Evolutionary conservation across 1,140 invertebrate species (phyloP), one percentile per base, ranked within the genome.

Genomic region (Mizuhopecten yessoensis): DNA sequence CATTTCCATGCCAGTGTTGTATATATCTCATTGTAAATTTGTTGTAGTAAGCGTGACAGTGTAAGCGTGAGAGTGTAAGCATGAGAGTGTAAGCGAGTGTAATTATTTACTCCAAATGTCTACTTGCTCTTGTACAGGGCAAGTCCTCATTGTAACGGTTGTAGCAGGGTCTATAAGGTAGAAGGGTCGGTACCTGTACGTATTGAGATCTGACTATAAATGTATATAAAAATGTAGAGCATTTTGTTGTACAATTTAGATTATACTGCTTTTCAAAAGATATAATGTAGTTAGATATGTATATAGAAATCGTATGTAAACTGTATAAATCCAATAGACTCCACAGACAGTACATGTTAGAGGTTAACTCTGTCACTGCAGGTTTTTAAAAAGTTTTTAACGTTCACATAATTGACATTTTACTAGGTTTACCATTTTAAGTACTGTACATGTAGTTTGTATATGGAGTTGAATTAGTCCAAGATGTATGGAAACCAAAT

Each of bases 131-230:
- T 75, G 23, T 29, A 75, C 15, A 29, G n/a, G 29, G 11, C 57
- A 75, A 75, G 57, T 75, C 57, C 57, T 75, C 57, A 75, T 75
- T 75, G 57, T n/a, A 75, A 75, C n/a, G 57, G 57, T 75, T 75
- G 57, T 75, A 75, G 57, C 57, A 75, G 57, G 57, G 57, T 75
- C 57, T 75, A n/a, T 17, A 49, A 17, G 57, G 57, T 75, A 75
- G 57, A 29, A 75, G 3, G 2, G 5, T 75, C 17, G n/a, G n/a
- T 75, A 75, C 42, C 42, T 45, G n/a, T 75, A 75, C 29, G 29
- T 75, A 75, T 1, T 75, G n/a, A 75, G 57, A 75, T 75, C 57
- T 75, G 57, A 75, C 57, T 75, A 75, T n/a, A 75, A 29, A n/a
- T 75, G 57, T 75, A 75, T 13, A 45, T 45, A 45, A 39, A 23